Percentiles rank a stretch among this genome's conserved stretches.
These are phyloP conservation scores for Drosophila serrata DNA, from an alignment of 1,140 invertebrate genomes.

Conservation along the genomic window DNA sequence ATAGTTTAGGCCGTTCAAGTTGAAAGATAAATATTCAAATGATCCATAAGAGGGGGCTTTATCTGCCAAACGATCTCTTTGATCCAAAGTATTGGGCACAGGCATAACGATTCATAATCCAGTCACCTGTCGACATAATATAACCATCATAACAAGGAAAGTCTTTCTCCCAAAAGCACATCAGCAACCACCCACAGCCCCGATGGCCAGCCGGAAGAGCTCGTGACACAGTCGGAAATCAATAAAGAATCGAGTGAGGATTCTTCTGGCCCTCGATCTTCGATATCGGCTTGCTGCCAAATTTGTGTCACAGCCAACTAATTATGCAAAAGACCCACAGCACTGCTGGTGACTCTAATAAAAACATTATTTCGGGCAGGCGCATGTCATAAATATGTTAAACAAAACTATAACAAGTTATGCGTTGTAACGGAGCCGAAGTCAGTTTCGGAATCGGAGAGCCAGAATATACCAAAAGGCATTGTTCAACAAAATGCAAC, in stretches of 20 bases:
- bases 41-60: conserved; percentile 13
- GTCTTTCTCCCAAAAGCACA: conserved; percentile 8
- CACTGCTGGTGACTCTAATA: conserved; percentile 55
- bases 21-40: conserved; percentile 37
- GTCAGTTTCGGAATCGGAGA: background rate
- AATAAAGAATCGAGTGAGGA: conserved; percentile 22
- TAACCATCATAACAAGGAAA: conserved; percentile 16
- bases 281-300: conserved; percentile 21
- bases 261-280: conserved; percentile 20
- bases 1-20: conserved; percentile 13
- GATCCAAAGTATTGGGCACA: conserved; percentile 21
- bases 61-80: conserved; percentile 40
- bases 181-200: conserved; percentile 53
- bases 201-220: conserved; percentile 52
- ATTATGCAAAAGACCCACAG: conserved; percentile 75
- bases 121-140: conserved; percentile 19
- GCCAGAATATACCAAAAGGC: conserved; percentile 31
- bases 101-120: conserved; percentile 2
- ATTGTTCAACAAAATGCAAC: conserved; percentile 73
- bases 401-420: conserved; percentile 72
- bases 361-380: conserved; percentile 65
- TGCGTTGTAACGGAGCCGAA: conserved; percentile 51
- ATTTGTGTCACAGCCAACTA: conserved; percentile 46
- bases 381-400: conserved; percentile 71
- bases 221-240: conserved; percentile 18